Conservation (phyloP, 2,888 invertebrate species). For the Eristalis intricaria region DNA sequence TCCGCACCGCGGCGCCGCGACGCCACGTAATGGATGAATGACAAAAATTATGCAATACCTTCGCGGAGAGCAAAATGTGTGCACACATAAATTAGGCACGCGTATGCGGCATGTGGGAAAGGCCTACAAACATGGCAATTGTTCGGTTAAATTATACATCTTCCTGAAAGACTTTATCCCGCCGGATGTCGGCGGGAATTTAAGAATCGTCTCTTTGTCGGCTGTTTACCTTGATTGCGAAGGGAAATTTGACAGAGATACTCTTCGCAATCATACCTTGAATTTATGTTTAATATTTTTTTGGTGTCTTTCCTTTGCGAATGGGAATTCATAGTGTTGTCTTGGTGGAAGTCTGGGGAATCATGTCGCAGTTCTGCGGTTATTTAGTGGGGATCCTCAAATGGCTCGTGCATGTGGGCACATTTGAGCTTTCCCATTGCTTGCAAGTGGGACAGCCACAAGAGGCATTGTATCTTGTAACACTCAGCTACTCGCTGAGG, state of each 20-base stretch:
- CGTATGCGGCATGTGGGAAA: slow-evolving; percentile 15
- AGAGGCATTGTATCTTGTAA: too few relatives aligned
- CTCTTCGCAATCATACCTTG: slow-evolving; percentile 4
- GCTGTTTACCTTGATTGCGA: slow-evolving; percentile 23
- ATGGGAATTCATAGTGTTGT: not conserved
- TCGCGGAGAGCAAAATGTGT: not conserved
- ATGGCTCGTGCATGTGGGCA: not conserved
- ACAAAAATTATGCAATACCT: slow-evolving; percentile 46
- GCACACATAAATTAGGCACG: not conserved
- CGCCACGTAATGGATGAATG: slow-evolving; percentile 39
- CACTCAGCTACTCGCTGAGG: too few relatives aligned
- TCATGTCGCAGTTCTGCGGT: not conserved
- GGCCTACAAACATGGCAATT: slow-evolving; percentile 26
- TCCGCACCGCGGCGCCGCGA: too few relatives aligned
- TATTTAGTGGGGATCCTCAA: slow-evolving; percentile 3
- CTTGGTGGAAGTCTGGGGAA: not conserved
- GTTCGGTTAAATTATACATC: slow-evolving; percentile 39
- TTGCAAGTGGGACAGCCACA: too few relatives aligned
- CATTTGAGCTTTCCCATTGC: not conserved
- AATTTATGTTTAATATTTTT: slow-evolving; percentile 11
- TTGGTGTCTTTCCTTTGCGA: not conserved
- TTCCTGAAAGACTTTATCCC: slow-evolving; percentile 35
- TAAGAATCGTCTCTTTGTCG: slow-evolving; percentile 15
- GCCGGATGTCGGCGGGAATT: slow-evolving; percentile 21
- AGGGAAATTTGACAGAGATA: slow-evolving; percentile 18